These are phyloP conservation scores for Anastrepha ludens DNA, from an alignment of 1,140 invertebrate genomes.

Conservation along the genomic window DNA sequence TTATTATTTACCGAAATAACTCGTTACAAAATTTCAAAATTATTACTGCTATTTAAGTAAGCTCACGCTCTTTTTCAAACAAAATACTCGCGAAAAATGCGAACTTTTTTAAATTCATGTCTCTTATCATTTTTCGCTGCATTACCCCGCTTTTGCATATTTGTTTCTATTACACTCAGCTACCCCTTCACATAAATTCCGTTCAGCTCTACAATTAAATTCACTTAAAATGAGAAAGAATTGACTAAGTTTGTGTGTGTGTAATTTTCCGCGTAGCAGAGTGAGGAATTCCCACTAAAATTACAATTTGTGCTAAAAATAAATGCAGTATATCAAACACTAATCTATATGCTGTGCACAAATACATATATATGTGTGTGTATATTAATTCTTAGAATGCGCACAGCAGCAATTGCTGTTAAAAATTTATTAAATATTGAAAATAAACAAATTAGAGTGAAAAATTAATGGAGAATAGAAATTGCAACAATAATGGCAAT, in stretches of 20 bases:
- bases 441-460: background rate
- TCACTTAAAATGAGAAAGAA: background rate
- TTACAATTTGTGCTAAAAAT: constrained; percentile 44
- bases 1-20: too few species aligned
- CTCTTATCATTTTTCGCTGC: too few species aligned
- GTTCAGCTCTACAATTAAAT: background rate
- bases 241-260: background rate
- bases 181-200: too few species aligned
- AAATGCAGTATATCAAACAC: constrained; percentile 7
- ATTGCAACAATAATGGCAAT: too few species aligned
- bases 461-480: background rate
- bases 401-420: background rate
- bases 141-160: too few species aligned
- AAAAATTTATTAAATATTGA: background rate
- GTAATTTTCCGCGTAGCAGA: constrained; percentile 35
- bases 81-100: too few species aligned
- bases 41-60: too few species aligned
- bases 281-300: constrained; percentile 48
- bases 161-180: too few species aligned
- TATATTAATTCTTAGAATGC: constrained; percentile 9
- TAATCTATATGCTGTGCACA: background rate
- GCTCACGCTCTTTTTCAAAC: too few species aligned
- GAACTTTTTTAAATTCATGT: too few species aligned
- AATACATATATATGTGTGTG: background rate
- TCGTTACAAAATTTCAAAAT: too few species aligned